Conservation (phyloP, 2,113 vertebrate species). For the Danio rerio region GRCz12tu NC_133190.1:27016501-27017000, state of each 20-base stretch:
- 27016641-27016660: conserved; percentile 71
- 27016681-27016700: conserved; percentile 33
- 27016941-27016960: conserved; percentile 12
- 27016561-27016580: conserved; percentile 41
- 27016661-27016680: conserved; percentile 76
- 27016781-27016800: not conserved
- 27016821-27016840: conserved; percentile 65
- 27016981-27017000: not conserved
- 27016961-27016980: conserved; percentile 11
- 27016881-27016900: conserved; percentile 64
- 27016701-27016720: not conserved
- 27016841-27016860: conserved; percentile 65
- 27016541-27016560: not conserved
- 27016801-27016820: conserved; percentile 40
- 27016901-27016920: conserved; percentile 21
- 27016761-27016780: not conserved
- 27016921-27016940: not conserved
- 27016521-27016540: not conserved
- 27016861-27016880: conserved; percentile 75
- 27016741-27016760: conserved; percentile 3
- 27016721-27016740: conserved; percentile 21
- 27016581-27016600: conserved; percentile 69
- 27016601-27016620: conserved; percentile 78
- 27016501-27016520: not conserved
- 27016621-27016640: conserved; percentile 66